Conservation (phyloP, 2,797 vertebrate species). For the Lutra lutra region DNA sequence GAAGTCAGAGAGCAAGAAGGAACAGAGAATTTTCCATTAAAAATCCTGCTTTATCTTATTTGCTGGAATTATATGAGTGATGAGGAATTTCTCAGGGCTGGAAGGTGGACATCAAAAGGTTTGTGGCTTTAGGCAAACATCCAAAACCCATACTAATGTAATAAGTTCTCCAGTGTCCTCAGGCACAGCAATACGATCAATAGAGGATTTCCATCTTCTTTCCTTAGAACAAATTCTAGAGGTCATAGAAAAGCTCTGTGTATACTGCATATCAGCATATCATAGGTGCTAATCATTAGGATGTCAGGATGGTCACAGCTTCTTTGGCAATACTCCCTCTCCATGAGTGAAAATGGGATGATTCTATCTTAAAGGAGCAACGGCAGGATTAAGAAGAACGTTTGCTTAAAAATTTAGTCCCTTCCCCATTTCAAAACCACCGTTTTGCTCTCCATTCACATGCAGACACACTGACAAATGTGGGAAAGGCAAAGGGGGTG, state of each 20-base stretch:
- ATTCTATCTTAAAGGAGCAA: not conserved
- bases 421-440: not conserved
- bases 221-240: conserved; percentile 44
- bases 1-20: conserved; percentile 44
- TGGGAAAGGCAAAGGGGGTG: not conserved
- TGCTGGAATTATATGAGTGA: not conserved
- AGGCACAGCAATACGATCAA: not conserved
- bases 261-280: not conserved
- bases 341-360: not conserved
- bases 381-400: not conserved
- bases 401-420: conserved; percentile 20
- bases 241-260: not conserved
- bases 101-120: conserved; percentile 50
- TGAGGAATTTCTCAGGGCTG: conserved; percentile 48
- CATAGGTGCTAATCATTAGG: not conserved
- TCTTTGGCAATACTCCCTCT: not conserved
- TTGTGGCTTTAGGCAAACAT: conserved; percentile 3
- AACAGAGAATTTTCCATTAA: not conserved
- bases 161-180: conserved; percentile 30
- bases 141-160: conserved; percentile 41
- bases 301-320: not conserved
- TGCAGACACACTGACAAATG: not conserved
- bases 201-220: conserved; percentile 37
- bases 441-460: not conserved
- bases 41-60: conserved; percentile 58